Base-by-base conservation (phyloP, 2,888 invertebrate genomes). In the Acrobasis suavella region DNA sequence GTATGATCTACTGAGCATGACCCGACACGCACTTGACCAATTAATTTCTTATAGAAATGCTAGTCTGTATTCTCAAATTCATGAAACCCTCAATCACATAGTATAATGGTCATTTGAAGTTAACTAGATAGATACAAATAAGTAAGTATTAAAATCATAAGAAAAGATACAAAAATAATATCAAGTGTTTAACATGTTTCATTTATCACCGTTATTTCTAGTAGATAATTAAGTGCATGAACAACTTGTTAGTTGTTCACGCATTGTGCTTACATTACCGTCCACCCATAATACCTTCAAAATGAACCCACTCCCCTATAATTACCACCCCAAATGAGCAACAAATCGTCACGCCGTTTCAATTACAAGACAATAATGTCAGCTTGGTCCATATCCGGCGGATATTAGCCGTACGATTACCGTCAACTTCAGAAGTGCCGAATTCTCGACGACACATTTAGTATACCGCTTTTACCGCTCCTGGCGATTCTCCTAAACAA, bases 381-480 rank as follows among this genome's bases (percentile, higher is more conserved):
- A 75, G 74, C 71, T 78, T 78, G 77, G 72, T 76, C 76, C 73
- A 82, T 88, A 86, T 92, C 91, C 91, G 90, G 74, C 91, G 91
- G 91, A 91, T 89, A 90, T 89, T 82, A 82, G 76, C 76, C 85
- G 54, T 56, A 52, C 61, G 81, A 78, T 80, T 78, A 85, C 83
- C 82, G 80, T 68, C 72, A 71, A 73, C 85, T 83, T 85, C 85
- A 85, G 78, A 83, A 72, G 77, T 72, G 74, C 86, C 87, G 86
- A 88, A 87, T 80, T 85, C 80, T 78, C 74, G 90, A 87, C 82
- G 91, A 92, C 89, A 89, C 74, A 85, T 91, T 89, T 88, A 91
- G 77, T 74, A 74, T 79, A 73, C 78, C 76, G 56, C 56, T 56
- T 42, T 42, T 42, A 74, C 69, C 65, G 65, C 70, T 72, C 62